Conservation (phyloP, 1,140 invertebrate genomes). For the Heliconius himera region DNA sequence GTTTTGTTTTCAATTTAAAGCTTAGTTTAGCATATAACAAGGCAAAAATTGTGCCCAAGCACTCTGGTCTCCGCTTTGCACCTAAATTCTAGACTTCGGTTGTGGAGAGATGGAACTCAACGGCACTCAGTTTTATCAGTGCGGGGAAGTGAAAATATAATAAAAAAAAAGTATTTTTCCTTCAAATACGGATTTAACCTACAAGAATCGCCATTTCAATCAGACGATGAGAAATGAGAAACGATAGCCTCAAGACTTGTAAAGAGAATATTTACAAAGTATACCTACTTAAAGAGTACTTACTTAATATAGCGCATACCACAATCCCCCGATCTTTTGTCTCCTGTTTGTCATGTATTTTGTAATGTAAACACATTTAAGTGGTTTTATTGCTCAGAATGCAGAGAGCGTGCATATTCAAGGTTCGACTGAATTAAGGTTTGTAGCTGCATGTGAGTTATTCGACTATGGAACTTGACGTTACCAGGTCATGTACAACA, state of each 20-base stretch:
- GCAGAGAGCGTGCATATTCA: constrained; percentile 39
- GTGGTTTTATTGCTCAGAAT: constrained; percentile 39
- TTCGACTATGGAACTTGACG: constrained; percentile 38
- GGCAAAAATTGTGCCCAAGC: too few relatives aligned
- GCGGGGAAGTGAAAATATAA: too few relatives aligned
- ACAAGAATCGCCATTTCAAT: too few relatives aligned
- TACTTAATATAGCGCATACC: constrained; percentile 24
- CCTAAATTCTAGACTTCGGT: too few relatives aligned
- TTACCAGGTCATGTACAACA: constrained; percentile 37
- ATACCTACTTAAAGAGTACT: constrained; percentile 25
- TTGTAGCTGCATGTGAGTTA: constrained; percentile 37
- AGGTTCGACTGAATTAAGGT: constrained; percentile 38
- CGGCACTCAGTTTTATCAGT: too few relatives aligned
- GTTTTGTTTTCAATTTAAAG: constrained; percentile 15
- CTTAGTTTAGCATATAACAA: too few relatives aligned
- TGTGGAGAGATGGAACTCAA: too few relatives aligned
- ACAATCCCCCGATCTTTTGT: constrained; percentile 37
- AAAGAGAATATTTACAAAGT: constrained; percentile 29
- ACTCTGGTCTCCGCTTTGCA: too few relatives aligned
- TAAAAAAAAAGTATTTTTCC: too few relatives aligned
- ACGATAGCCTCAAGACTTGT: not conserved
- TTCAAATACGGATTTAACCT: too few relatives aligned
- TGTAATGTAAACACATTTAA: constrained; percentile 37
- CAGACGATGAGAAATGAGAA: too few relatives aligned
- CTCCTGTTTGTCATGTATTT: constrained; percentile 32